These are phyloP conservation scores for Probosciger aterrimus DNA, from an alignment of 2,113 vertebrate species.

Conservation along the genomic window DNA sequence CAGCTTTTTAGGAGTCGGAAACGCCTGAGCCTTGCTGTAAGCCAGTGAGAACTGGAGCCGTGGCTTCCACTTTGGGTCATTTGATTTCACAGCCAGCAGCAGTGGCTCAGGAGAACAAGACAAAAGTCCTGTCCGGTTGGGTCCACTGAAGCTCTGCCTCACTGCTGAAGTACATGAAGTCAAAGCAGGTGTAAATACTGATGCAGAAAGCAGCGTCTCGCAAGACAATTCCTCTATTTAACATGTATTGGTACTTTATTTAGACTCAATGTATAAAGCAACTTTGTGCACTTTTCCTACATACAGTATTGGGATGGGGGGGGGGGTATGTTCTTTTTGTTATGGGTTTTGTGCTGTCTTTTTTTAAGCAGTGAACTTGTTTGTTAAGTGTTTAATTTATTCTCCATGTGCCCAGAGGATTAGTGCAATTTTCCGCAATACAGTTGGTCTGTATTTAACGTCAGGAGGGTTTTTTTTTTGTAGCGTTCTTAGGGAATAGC, in stretches of 20 bases:
- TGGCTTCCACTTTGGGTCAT: background rate
- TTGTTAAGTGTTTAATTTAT: constrained; percentile 78
- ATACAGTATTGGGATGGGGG: constrained; percentile 53
- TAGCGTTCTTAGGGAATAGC: constrained; percentile 73
- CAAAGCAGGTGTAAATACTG: constrained; percentile 18
- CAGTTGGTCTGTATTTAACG: constrained; percentile 73
- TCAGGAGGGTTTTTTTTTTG: constrained; percentile 10
- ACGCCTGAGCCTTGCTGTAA: background rate
- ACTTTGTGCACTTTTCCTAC: constrained; percentile 85
- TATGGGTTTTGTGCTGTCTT: constrained; percentile 63
- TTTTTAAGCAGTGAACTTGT: constrained; percentile 57
- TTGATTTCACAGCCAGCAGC: background rate
- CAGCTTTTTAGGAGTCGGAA: background rate
- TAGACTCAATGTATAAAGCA: constrained; percentile 70
- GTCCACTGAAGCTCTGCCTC: background rate
- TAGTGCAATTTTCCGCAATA: constrained; percentile 77
- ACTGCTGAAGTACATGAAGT: background rate
- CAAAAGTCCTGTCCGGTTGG: background rate
- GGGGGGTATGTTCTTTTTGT: constrained; percentile 57
- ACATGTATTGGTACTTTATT: constrained; percentile 68
- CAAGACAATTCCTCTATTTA: constrained; percentile 61
- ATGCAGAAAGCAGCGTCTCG: background rate
- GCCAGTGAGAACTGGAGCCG: background rate
- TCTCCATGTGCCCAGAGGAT: constrained; percentile 74
- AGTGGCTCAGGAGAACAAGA: background rate